These are phyloP conservation scores for Pomacea canaliculata DNA, from an alignment of 2,888 invertebrate genomes.

Conservation along the genomic window DNA sequence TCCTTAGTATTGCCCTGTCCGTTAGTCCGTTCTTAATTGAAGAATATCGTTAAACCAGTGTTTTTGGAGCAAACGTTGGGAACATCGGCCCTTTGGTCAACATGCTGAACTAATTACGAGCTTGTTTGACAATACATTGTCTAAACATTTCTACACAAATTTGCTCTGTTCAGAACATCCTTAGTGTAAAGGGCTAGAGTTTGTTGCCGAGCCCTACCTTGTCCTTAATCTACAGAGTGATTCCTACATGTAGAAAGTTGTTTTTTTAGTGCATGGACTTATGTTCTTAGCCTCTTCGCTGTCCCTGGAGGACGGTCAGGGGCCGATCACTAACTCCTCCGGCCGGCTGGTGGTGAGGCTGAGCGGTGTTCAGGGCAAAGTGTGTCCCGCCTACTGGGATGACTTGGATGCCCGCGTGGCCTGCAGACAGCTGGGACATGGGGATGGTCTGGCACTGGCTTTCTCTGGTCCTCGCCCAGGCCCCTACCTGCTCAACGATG, in stretches of 20 bases:
- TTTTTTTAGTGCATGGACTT: no score
- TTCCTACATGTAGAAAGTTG: no score
- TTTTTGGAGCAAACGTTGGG: background rate
- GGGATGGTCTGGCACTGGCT: constrained; percentile 30
- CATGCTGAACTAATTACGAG: no score
- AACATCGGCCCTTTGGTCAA: no score
- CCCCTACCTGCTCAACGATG: constrained; percentile 45
- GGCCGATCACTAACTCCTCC: constrained; percentile 76
- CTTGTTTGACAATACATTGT: no score
- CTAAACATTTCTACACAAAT: no score
- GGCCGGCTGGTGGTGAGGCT: constrained; percentile 27
- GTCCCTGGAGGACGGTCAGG: constrained; percentile 66
- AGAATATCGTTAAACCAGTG: background rate
- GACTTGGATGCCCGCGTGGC: constrained; percentile 71
- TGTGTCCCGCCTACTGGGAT: constrained; percentile 78
- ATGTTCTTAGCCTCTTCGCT: constrained; percentile 16
- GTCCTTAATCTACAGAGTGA: no score
- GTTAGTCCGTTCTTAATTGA: no score
- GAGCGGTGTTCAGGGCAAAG: constrained; percentile 33
- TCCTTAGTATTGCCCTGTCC: no score
- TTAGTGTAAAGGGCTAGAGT: no score
- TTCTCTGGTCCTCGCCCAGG: constrained; percentile 22
- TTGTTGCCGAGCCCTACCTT: no score
- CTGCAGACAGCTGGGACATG: constrained; percentile 46
- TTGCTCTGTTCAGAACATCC: no score